These are phyloP conservation scores for Neoniphon sammara DNA, from an alignment of 2,797 vertebrate genomes.

Conservation along the genomic window DNA sequence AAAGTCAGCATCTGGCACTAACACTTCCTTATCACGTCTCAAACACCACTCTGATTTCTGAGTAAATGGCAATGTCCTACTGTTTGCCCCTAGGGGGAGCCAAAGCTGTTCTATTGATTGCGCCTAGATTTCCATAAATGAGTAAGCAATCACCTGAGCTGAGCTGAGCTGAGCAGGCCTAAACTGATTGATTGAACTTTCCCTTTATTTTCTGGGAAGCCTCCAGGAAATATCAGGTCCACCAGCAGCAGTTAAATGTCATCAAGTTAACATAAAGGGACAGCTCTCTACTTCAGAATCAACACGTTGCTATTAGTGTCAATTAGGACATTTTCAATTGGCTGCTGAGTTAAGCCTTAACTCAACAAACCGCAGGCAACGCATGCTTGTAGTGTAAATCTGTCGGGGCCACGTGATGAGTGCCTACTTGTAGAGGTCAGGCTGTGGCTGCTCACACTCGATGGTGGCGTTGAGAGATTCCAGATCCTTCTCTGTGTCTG, in stretches of 20 bases:
- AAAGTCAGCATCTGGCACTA: constrained; percentile 55
- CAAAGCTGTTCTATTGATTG: constrained; percentile 26
- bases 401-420: constrained; percentile 57
- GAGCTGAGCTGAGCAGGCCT: not conserved
- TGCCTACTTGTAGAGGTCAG: constrained; percentile 98
- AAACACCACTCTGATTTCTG: constrained; percentile 27
- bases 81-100: constrained; percentile 57
- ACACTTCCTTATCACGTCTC: constrained; percentile 35
- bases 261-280: not conserved
- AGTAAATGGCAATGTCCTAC: constrained; percentile 32
- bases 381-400: constrained; percentile 59
- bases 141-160: not conserved
- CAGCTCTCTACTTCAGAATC: constrained; percentile 7
- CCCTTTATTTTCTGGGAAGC: constrained; percentile 10
- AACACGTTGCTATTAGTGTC: constrained; percentile 25
- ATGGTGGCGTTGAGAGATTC: constrained; percentile 89
- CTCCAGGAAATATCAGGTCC: not conserved
- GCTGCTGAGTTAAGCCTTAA: constrained; percentile 18
- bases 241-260: constrained; percentile 9
- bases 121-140: not conserved
- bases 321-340: constrained; percentile 29
- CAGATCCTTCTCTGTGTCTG: constrained; percentile 88
- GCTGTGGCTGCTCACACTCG: constrained; percentile 97
- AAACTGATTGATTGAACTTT: not conserved
- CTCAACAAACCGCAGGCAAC: constrained; percentile 32